phyloP scores from a whole-genome alignment of 2,888 invertebrate species.

The Mylabris sibirica region DNA sequence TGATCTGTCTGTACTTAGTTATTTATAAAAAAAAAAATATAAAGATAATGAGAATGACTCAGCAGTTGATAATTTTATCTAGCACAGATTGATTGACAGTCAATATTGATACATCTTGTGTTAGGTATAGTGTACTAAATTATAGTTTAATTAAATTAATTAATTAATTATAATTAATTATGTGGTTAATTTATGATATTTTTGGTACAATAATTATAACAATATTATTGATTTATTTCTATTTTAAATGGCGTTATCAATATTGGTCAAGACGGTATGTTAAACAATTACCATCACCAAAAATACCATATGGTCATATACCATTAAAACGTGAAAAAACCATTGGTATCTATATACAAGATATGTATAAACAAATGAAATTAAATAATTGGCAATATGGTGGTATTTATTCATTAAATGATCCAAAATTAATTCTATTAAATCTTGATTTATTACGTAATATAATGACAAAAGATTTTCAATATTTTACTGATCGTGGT shows the following conservation, averaged over 20 bases:
- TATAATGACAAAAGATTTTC: constrained; percentile 67
- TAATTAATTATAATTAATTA: too few species aligned
- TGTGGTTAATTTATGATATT: not conserved
- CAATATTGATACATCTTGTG: too few species aligned
- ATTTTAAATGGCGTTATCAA: constrained; percentile 28
- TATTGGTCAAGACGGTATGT: constrained; percentile 30
- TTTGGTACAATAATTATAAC: not conserved
- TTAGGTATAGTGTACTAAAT: too few species aligned
- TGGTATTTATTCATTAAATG: constrained; percentile 35
- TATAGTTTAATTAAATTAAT: too few species aligned
- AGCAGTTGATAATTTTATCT: too few species aligned
- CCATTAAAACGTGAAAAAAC: constrained; percentile 11
- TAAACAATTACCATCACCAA: constrained; percentile 21
- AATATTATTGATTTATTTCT: constrained; percentile 19
- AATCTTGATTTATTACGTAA: constrained; percentile 47
- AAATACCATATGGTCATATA: constrained; percentile 31
- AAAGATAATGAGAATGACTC: too few species aligned
- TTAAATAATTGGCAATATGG: constrained; percentile 30
- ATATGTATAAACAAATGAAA: constrained; percentile 30
- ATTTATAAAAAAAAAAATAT: too few species aligned
- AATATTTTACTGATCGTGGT: constrained; percentile 68
- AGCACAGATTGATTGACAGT: too few species aligned
- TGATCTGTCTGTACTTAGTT: too few species aligned
- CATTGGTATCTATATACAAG: constrained; percentile 19
- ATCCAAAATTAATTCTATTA: constrained; percentile 34